Evolutionary conservation across 2,888 invertebrate genomes (phyloP).

Genomic region (Lasius fuliginosus): DNA sequence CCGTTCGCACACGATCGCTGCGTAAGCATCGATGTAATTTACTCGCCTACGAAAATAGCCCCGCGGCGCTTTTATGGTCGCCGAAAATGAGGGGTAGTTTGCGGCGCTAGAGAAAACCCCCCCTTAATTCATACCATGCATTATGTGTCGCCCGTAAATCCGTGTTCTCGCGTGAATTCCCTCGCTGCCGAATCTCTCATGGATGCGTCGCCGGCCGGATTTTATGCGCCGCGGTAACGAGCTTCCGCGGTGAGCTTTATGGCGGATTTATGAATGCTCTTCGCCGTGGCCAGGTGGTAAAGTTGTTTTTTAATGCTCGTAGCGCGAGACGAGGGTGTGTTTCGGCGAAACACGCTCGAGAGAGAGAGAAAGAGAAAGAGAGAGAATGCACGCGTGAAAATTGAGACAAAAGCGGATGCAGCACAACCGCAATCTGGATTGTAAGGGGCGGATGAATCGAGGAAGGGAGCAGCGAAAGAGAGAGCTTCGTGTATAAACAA

Average conservation of each 20-base stretch:
- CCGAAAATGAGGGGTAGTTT: constrained; percentile 16
- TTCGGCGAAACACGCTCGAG: constrained; percentile 59
- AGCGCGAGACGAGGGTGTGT: constrained; percentile 42
- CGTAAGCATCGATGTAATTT: constrained; percentile 27
- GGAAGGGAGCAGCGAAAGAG: constrained; percentile 46
- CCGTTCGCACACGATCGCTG: neutral
- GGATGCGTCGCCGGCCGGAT: constrained; percentile 42
- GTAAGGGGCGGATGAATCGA: neutral
- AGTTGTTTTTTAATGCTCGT: constrained; percentile 63
- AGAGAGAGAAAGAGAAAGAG: neutral
- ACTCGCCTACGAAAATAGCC: constrained; percentile 45
- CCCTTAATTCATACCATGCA: constrained; percentile 49
- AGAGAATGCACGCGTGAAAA: constrained; percentile 12
- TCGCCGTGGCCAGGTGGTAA: constrained; percentile 67
- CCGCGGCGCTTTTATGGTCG: constrained; percentile 31
- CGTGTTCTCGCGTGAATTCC: constrained; percentile 14
- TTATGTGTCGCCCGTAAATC: constrained; percentile 51
- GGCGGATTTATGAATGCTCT: constrained; percentile 61
- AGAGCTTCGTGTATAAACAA: constrained; percentile 61
- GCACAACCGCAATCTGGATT: neutral
- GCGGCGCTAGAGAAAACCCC: neutral
- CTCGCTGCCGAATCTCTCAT: constrained; percentile 20
- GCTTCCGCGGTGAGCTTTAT: constrained; percentile 65
- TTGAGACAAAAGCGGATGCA: constrained; percentile 29
- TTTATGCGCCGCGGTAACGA: constrained; percentile 57